These are phyloP conservation scores for Acrobeloides nanus DNA, from an alignment of 2,888 invertebrate species.

Conservation along the genomic window DNA sequence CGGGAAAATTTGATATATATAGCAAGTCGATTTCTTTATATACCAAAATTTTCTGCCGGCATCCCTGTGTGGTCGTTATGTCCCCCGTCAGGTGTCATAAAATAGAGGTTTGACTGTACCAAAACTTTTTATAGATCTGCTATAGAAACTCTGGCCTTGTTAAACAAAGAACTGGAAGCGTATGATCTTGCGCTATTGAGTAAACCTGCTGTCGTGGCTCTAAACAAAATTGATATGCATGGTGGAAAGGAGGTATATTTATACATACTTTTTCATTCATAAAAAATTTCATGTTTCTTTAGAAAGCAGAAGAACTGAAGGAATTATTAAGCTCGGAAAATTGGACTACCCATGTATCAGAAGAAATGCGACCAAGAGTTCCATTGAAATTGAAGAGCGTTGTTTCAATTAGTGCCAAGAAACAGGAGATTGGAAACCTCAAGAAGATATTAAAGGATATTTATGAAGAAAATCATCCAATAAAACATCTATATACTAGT, in stretches of 20 bases:
- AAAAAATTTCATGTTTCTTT: conserved; percentile 6
- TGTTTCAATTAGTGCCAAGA: conserved; percentile 29
- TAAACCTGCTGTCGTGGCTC: conserved; percentile 36
- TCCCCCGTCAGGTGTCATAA: too few relatives aligned
- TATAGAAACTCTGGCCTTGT: conserved; percentile 37
- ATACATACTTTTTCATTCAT: conserved; percentile 6
- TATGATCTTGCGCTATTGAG: conserved; percentile 29
- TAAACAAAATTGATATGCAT: conserved; percentile 40
- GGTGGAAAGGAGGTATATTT: conserved; percentile 24
- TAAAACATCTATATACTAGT: too few relatives aligned
- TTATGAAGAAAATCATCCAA: too few relatives aligned
- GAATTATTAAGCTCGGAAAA: neutral
- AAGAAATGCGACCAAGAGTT: conserved; percentile 26
- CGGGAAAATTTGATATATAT: too few relatives aligned
- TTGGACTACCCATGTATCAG: conserved; percentile 23
- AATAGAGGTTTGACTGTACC: too few relatives aligned
- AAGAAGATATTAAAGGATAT: conserved; percentile 19
- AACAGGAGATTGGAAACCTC: conserved; percentile 26
- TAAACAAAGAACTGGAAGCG: conserved; percentile 39
- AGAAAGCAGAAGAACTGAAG: conserved; percentile 18
- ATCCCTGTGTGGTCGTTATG: too few relatives aligned
- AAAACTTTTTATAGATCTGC: conserved; percentile 28
- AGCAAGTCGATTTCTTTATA: too few relatives aligned
- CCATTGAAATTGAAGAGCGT: conserved; percentile 34
- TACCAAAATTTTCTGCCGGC: too few relatives aligned